These are phyloP conservation scores for Megalurothrips usitatus DNA, from an alignment of 2,888 invertebrate species.

Conservation along the genomic window DNA sequence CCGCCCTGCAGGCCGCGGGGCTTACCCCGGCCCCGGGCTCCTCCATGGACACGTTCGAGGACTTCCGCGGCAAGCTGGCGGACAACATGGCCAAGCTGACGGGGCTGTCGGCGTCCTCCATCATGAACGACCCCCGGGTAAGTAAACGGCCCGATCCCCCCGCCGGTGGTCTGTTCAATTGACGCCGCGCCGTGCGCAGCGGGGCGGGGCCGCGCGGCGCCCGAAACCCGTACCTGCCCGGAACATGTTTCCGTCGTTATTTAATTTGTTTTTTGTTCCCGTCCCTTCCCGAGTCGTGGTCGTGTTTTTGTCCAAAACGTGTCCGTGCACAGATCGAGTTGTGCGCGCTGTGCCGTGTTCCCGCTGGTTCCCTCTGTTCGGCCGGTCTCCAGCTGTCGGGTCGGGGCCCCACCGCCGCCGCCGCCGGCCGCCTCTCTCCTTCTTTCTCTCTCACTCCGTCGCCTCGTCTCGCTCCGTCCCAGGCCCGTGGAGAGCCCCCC, in stretches of 20 bases:
- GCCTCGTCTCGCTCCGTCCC: no score
- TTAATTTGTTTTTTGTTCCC: neutral
- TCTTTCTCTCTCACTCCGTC: no score
- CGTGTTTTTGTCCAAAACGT: constrained; percentile 6
- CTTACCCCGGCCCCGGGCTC: constrained; percentile 9
- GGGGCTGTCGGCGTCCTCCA: constrained; percentile 34
- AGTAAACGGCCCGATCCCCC: neutral
- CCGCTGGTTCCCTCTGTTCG: no score
- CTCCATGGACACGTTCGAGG: constrained; percentile 35
- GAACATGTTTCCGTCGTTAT: neutral
- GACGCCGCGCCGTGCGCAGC: neutral
- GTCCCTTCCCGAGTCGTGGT: neutral
- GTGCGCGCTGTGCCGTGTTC: neutral
- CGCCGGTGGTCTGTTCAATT: neutral
- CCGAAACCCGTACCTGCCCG: no score
- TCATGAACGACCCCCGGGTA: constrained; percentile 29
- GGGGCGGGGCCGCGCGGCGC: neutral
- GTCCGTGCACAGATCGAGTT: neutral
- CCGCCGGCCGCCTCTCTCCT: neutral
- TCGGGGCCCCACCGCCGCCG: neutral
- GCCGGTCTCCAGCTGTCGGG: neutral
- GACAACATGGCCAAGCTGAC: constrained; percentile 37
- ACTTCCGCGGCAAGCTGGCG: constrained; percentile 37
- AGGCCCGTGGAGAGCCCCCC: neutral
- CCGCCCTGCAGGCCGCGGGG: constrained; percentile 15